Percentiles rank a stretch among this genome's conserved stretches.
Evolutionary conservation across 2,888 invertebrate genomes (phyloP).

Genomic region (Agrotis exclamationis): DNA sequence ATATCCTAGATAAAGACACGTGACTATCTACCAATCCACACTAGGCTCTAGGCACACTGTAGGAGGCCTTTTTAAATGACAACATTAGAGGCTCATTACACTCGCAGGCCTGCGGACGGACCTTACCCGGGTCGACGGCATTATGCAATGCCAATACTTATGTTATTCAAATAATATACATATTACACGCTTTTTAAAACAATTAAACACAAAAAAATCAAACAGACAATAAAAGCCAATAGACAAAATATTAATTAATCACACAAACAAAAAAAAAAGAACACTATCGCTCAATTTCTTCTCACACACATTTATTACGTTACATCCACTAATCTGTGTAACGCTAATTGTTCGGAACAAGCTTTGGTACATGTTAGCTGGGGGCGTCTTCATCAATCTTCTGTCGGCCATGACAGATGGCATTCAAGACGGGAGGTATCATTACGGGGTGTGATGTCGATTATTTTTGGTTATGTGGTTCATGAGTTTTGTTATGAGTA

Average conservation of each 20-base stretch:
- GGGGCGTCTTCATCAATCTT: conserved; percentile 69
- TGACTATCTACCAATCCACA: too few species aligned
- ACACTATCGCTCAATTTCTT: conserved; percentile 80
- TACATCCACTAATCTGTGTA: conserved; percentile 43
- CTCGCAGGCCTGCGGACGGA: too few species aligned
- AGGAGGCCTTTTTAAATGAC: too few species aligned
- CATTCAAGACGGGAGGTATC: conserved; percentile 58
- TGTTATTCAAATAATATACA: too few species aligned
- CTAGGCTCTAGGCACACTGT: too few species aligned
- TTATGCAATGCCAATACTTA: too few species aligned
- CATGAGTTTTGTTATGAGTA: conserved; percentile 11
- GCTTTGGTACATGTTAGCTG: conserved; percentile 62
- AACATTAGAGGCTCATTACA: too few species aligned
- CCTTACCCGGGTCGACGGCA: too few species aligned
- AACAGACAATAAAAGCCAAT: not conserved
- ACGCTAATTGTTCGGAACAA: conserved; percentile 67
- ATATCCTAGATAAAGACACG: too few species aligned
- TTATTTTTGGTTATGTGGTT: conserved; percentile 36
- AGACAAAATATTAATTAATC: conserved; percentile 65
- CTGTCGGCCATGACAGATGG: conserved; percentile 59
- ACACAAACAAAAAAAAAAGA: conserved; percentile 56
- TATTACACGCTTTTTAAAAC: too few species aligned
- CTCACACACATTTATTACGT: conserved; percentile 76
- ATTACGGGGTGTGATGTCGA: conserved; percentile 52
- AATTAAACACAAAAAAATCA: too few species aligned